phyloP scores from a whole-genome alignment of 2,113 vertebrate genomes.

The Bos indicus region DNA sequence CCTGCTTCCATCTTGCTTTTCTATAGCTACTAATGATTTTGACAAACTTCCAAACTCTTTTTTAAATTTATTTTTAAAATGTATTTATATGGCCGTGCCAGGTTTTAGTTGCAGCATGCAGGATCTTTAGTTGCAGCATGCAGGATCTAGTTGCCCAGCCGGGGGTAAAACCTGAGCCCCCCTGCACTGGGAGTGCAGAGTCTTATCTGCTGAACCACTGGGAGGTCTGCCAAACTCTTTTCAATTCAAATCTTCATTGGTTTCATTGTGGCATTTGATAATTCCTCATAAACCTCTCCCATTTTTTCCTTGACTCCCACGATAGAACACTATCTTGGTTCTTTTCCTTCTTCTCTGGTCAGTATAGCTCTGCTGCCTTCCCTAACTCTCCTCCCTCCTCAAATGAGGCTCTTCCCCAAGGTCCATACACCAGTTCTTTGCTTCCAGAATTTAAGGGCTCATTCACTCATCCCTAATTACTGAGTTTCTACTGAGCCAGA shows the following conservation, averaged over 20 bases:
- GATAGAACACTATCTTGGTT: neutral
- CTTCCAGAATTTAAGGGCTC: neutral
- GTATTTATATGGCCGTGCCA: rapidly evolving
- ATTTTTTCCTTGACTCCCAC: neutral
- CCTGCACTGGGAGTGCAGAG: neutral
- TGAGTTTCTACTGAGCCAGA: neutral
- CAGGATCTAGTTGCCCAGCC: neutral
- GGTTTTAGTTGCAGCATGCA: neutral
- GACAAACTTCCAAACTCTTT: neutral
- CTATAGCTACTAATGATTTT: neutral
- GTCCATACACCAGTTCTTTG: neutral
- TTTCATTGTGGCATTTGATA: neutral
- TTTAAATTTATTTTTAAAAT: neutral
- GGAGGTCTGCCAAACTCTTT: neutral
- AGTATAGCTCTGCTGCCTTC: neutral
- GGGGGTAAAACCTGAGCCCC: neutral
- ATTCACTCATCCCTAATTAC: neutral
- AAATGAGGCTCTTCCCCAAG: neutral
- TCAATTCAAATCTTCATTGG: neutral
- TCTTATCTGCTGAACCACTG: neutral
- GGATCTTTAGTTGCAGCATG: neutral
- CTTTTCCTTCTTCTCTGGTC: neutral
- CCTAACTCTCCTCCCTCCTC: too few relatives aligned
- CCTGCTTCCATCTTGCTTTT: neutral
- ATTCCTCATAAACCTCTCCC: neutral